A percentile compares a stretch with the other conserved stretches of the same genome.
These are phyloP conservation scores for Empidonax alnorum DNA, from an alignment of 2,113 vertebrate genomes.

Conservation along the genomic window DNA sequence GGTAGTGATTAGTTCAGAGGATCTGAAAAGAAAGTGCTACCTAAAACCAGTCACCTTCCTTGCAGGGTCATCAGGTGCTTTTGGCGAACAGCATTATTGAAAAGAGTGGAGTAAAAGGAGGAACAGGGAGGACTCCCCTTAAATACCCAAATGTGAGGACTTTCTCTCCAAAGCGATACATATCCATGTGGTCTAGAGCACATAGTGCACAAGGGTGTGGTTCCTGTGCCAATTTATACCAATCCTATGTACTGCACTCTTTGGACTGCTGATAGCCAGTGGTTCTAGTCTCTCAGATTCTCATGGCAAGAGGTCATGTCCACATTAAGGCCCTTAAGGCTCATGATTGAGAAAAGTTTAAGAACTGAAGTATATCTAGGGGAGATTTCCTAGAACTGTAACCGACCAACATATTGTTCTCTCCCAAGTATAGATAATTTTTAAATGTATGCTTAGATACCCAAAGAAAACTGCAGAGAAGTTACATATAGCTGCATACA, in stretches of 20 bases:
- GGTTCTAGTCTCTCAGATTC: not conserved
- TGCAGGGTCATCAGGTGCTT: not conserved
- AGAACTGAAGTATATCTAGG: not conserved
- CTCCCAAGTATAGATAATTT: not conserved
- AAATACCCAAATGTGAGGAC: not conserved
- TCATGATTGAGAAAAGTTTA: not conserved
- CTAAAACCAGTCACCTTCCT: not conserved
- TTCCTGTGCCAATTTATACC: not conserved
- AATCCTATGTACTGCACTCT: not conserved
- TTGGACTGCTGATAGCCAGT: not conserved
- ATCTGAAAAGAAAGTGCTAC: not conserved
- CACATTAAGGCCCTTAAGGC: not conserved
- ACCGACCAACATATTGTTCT: not conserved
- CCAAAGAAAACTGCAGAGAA: not conserved
- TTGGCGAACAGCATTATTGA: not conserved
- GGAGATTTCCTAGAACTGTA: not conserved
- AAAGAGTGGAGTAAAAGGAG: not conserved
- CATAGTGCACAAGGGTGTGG: accelerated
- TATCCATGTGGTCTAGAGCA: not conserved
- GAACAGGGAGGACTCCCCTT: not conserved
- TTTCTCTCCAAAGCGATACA: not conserved
- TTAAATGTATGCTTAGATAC: not conserved
- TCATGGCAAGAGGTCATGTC: not conserved
- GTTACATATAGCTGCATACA: not conserved
- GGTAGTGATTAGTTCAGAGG: not conserved